phyloP scores from a whole-genome alignment of 1,140 invertebrate species.

The Carposina sasakii region DNA sequence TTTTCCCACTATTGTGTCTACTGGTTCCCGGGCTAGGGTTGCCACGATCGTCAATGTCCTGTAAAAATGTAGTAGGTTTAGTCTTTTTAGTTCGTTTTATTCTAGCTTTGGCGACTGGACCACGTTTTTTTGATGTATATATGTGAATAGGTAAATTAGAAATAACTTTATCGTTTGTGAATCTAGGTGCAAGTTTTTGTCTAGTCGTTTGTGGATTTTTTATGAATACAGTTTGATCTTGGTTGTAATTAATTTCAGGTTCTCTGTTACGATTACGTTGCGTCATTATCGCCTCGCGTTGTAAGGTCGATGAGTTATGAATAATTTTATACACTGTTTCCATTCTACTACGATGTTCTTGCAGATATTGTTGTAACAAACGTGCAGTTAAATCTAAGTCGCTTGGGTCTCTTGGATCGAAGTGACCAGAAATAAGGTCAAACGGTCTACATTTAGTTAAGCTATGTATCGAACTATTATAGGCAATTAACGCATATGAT shows the following conservation, averaged over 20 bases:
- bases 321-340: not conserved
- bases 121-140: conserved; percentile 5
- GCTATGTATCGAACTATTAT: conserved; percentile 11
- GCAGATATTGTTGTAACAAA: conserved; percentile 5
- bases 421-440: conserved; percentile 2
- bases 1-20: not conserved
- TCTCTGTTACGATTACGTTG: not conserved
- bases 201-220: not conserved
- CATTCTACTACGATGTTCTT: not conserved
- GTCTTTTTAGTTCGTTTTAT: not conserved
- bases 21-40: not conserved
- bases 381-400: not conserved
- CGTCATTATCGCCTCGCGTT: not conserved
- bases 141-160: conserved; percentile 4
- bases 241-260: not conserved
- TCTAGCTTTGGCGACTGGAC: not conserved
- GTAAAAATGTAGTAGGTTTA: not conserved
- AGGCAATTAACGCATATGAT: conserved; percentile 4
- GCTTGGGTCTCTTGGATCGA: conserved; percentile 4
- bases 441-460: conserved; percentile 9
- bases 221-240: not conserved
- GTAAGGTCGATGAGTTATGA: not conserved
- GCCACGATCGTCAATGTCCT: not conserved
- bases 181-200: conserved; percentile 6
- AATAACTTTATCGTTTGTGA: not conserved